These are phyloP conservation scores for Monoplex corrugatus DNA, from an alignment of 2,888 invertebrate species.

Conservation along the genomic window DNA sequence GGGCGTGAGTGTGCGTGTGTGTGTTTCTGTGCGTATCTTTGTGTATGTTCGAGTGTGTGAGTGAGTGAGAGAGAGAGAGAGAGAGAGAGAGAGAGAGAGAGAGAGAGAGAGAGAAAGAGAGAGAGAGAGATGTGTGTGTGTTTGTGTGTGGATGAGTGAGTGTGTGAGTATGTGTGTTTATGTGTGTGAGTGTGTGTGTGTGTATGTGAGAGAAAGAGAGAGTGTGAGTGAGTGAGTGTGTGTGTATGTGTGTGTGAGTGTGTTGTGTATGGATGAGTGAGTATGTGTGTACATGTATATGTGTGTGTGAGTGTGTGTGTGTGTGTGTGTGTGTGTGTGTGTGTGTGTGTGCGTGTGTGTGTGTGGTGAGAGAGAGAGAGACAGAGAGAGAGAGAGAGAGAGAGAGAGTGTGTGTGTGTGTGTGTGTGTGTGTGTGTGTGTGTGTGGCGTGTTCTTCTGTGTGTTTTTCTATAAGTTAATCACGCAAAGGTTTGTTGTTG, in stretches of 20 bases:
- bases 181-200: background rate
- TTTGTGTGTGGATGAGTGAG: no score
- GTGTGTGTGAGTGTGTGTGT: background rate
- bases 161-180: no score
- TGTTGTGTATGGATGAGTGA: background rate
- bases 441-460: no score
- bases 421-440: no score
- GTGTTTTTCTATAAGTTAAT: no score
- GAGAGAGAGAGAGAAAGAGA: background rate
- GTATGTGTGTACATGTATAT: background rate
- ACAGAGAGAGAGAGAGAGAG: slow-evolving; percentile 34
- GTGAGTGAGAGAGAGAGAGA: background rate
- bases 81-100: background rate
- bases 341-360: background rate
- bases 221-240: background rate
- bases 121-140: no score
- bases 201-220: background rate
- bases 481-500: no score
- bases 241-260: background rate
- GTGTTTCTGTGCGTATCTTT: background rate
- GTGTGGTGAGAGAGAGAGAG: slow-evolving; percentile 31
- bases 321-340: background rate
- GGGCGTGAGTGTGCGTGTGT: background rate
- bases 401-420: slow-evolving; percentile 10
- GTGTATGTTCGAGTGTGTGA: slow-evolving; percentile 10